These are phyloP conservation scores for Sipunculus nudus DNA, from an alignment of 2,888 invertebrate species.

Conservation along the genomic window DNA sequence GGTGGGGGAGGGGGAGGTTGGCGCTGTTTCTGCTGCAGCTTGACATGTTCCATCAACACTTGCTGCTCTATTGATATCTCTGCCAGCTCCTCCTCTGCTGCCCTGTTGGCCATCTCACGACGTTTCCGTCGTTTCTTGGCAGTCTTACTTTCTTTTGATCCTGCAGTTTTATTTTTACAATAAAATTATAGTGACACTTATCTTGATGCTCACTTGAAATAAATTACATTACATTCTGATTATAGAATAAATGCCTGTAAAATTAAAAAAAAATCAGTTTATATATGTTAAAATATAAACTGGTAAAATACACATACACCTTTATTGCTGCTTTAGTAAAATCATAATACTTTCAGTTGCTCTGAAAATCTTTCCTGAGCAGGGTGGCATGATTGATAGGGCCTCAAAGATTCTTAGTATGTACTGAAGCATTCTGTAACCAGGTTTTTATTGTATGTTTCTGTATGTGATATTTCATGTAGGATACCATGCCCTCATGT, in stretches of 20 bases:
- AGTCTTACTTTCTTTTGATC: constrained; percentile 38
- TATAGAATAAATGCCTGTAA: background rate
- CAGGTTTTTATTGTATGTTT: too few species aligned
- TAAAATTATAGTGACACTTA: constrained; percentile 3
- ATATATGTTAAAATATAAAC: background rate
- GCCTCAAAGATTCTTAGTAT: too few species aligned
- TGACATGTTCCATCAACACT: constrained; percentile 51
- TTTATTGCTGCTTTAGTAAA: background rate
- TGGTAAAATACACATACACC: background rate
- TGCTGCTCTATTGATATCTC: constrained; percentile 65
- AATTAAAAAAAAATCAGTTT: background rate
- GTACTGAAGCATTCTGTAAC: too few species aligned
- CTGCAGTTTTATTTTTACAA: background rate
- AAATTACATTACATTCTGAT: background rate
- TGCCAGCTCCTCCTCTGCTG: constrained; percentile 63
- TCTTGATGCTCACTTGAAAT: constrained; percentile 50
- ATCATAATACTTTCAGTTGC: too few species aligned
- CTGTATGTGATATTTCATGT: too few species aligned
- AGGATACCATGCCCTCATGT: too few species aligned
- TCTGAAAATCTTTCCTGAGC: too few species aligned
- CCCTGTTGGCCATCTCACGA: constrained; percentile 59
- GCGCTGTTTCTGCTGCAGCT: constrained; percentile 23
- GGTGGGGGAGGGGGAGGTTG: constrained; percentile 27
- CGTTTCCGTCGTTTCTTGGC: constrained; percentile 57
- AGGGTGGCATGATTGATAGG: too few species aligned